A percentile compares a stretch with the other conserved stretches of the same genome.
These are phyloP conservation scores for Macrobrachium rosenbergii DNA, from an alignment of 1,140 invertebrate species.

Conservation along the genomic window DNA sequence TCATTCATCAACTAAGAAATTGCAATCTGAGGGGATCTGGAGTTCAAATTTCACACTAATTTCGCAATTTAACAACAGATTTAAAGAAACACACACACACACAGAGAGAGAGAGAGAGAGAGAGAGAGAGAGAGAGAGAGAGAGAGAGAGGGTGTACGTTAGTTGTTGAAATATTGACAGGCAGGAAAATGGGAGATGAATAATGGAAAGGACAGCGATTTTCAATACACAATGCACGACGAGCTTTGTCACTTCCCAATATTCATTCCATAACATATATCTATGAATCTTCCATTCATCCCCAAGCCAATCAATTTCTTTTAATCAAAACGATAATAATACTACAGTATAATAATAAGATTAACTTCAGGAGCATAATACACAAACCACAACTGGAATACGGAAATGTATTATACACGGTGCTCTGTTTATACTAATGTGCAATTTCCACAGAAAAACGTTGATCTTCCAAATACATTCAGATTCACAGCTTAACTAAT, in stretches of 20 bases:
- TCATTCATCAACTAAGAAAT: too few species aligned
- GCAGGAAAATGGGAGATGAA: constrained; percentile 40
- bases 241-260: constrained; percentile 23
- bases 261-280: constrained; percentile 25
- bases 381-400: background rate
- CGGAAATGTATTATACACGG: too few species aligned
- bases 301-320: background rate
- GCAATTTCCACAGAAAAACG: too few species aligned
- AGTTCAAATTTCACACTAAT: too few species aligned
- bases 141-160: constrained; percentile 16
- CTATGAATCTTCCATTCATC: constrained; percentile 1
- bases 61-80: too few species aligned
- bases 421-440: too few species aligned
- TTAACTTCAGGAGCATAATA: too few species aligned
- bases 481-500: too few species aligned
- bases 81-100: too few species aligned
- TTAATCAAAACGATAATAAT: background rate
- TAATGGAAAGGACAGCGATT: constrained; percentile 50
- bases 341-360: too few species aligned
- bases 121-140: background rate
- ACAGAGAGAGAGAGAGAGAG: background rate
- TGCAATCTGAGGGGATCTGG: too few species aligned
- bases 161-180: constrained; percentile 28
- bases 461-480: too few species aligned
- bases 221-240: constrained; percentile 48